A percentile compares a stretch with the other conserved stretches of the same genome.
Conservation (phyloP, 2,113 vertebrate species). For the Pterocles gutturalis region DNA sequence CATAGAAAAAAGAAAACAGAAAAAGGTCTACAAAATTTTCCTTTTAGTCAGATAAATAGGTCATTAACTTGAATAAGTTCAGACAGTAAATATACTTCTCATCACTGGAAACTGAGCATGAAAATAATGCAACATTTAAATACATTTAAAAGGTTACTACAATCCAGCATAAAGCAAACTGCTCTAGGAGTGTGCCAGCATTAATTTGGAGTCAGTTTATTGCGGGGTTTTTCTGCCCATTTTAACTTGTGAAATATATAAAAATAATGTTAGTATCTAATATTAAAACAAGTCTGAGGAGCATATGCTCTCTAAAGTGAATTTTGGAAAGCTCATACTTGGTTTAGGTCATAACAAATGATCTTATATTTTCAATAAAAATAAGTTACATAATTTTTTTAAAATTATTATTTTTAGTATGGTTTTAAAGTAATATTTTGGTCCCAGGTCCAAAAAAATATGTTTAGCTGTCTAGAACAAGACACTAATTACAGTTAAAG, state of each 20-base stretch:
- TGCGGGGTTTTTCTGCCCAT: background rate
- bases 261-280: background rate
- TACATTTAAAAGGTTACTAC: background rate
- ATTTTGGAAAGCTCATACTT: background rate
- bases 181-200: background rate
- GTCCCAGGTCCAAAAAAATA: background rate
- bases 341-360: background rate
- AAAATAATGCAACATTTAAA: background rate
- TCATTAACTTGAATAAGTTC: background rate
- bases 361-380: background rate
- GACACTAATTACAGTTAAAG: background rate
- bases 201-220: background rate
- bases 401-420: background rate
- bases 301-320: background rate
- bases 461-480: background rate
- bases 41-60: background rate
- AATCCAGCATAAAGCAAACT: background rate
- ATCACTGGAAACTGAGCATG: background rate
- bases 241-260: background rate
- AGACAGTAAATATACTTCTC: background rate
- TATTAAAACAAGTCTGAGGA: background rate
- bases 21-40: background rate
- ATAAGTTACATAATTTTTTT: background rate
- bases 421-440: background rate
- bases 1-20: background rate